Conservation (phyloP, 2,797 vertebrate genomes). For the Xiphophorus birchmanni region DNA sequence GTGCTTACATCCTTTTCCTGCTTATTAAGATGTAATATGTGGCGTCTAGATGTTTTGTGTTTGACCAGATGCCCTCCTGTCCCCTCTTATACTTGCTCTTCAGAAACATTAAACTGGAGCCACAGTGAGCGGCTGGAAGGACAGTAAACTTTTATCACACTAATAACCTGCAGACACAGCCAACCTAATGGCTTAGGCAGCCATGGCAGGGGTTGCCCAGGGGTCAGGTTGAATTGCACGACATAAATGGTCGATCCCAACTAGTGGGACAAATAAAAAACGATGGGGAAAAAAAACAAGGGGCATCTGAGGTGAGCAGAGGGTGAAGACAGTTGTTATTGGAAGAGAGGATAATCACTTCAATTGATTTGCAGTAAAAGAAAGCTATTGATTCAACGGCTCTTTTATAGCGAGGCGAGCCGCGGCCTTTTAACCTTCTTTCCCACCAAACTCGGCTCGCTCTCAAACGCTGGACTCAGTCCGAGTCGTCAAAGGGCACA, state of each 20-base stretch:
- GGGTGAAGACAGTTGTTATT: conserved; percentile 68
- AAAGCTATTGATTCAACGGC: conserved; percentile 67
- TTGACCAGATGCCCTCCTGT: conserved; percentile 64
- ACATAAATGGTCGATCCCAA: conserved; percentile 75
- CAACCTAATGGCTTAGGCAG: conserved; percentile 78
- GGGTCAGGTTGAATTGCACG: conserved; percentile 84
- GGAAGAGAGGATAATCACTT: conserved; percentile 72
- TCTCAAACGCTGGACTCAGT: conserved; percentile 44
- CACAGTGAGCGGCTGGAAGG: conserved; percentile 66
- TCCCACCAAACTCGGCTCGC: conserved; percentile 44
- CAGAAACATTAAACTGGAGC: conserved; percentile 73
- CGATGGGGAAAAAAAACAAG: conserved; percentile 41
- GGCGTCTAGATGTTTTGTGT: conserved; percentile 33
- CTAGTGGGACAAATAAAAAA: conserved; percentile 74
- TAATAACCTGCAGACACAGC: conserved; percentile 78
- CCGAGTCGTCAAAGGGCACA: conserved; percentile 56
- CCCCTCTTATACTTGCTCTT: conserved; percentile 57
- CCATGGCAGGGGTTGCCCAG: conserved; percentile 74
- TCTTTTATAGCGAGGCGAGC: conserved; percentile 61
- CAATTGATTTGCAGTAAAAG: conserved; percentile 76
- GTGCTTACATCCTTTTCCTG: background rate
- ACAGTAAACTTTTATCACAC: conserved; percentile 82
- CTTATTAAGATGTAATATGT: background rate
- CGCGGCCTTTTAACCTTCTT: conserved; percentile 67
- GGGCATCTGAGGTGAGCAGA: conserved; percentile 65